Conservation (phyloP, 2,797 vertebrate species). For the Sebastes matsubarae region DNA sequence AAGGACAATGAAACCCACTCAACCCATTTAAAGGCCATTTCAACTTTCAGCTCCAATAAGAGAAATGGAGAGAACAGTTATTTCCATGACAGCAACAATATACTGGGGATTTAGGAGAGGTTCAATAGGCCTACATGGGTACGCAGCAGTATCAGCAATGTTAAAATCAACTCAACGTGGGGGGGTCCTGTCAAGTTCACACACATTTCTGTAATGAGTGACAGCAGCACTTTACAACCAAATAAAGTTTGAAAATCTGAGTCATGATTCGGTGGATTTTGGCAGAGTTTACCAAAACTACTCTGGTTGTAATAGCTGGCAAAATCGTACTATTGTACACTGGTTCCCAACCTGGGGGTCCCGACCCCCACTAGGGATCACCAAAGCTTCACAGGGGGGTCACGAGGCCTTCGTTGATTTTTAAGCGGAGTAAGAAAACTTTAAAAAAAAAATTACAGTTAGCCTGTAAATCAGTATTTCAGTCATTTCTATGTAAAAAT, state of each 20-base stretch:
- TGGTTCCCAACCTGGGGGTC: too few species aligned
- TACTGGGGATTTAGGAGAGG: neutral
- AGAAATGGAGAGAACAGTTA: neutral
- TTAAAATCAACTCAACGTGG: neutral
- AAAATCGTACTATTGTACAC: neutral
- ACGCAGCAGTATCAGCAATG: neutral
- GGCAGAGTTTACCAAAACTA: neutral
- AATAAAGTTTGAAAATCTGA: neutral
- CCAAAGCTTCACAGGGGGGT: too few species aligned
- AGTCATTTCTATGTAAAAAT: too few species aligned
- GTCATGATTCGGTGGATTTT: neutral
- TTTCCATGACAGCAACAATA: neutral
- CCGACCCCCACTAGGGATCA: too few species aligned
- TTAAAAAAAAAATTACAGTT: too few species aligned
- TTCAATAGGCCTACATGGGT: neutral
- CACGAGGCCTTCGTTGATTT: too few species aligned
- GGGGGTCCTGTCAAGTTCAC: too few species aligned
- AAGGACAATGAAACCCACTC: constrained; percentile 16
- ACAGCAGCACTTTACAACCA: neutral
- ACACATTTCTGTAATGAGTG: neutral
- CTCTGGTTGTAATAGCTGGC: neutral
- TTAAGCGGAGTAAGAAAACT: too few species aligned
- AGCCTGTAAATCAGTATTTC: too few species aligned
- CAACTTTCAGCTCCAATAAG: constrained; percentile 15
- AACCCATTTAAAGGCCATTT: constrained; percentile 1